phyloP scores from a whole-genome alignment of 2,113 vertebrate genomes.

The Heloderma charlesbogerti region DNA sequence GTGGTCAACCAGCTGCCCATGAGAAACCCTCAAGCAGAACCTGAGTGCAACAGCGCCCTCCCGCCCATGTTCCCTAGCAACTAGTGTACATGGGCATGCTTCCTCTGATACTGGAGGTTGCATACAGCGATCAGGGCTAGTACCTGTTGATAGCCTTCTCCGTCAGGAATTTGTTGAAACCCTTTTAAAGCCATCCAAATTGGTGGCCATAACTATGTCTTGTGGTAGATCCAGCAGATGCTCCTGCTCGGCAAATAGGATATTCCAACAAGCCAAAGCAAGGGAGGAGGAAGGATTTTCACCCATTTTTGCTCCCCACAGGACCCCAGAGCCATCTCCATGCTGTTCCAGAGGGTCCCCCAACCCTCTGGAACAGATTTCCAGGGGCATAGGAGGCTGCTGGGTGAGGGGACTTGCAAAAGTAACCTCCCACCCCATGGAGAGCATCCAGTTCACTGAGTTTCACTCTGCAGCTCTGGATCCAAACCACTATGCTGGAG shows the following conservation, averaged over 20 bases:
- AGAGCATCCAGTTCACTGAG: neutral
- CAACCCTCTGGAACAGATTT: neutral
- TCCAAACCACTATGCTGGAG: neutral
- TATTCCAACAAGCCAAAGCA: neutral
- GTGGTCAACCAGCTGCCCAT: too few relatives aligned
- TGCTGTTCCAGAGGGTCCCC: neutral
- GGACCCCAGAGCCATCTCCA: neutral
- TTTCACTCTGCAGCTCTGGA: neutral
- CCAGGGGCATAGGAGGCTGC: neutral
- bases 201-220: too few relatives aligned
- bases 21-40: too few relatives aligned
- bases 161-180: too few relatives aligned
- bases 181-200: too few relatives aligned
- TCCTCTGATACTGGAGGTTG: too few relatives aligned
- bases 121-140: too few relatives aligned
- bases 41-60: too few relatives aligned
- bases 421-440: neutral
- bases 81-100: too few relatives aligned
- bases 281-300: neutral
- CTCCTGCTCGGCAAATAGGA: neutral
- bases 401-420: neutral
- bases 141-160: too few relatives aligned
- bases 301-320: neutral
- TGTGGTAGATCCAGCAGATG: too few relatives aligned
- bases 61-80: too few relatives aligned